Conservation (phyloP, 2,113 vertebrate species). For the Carassius gibelio region DNA sequence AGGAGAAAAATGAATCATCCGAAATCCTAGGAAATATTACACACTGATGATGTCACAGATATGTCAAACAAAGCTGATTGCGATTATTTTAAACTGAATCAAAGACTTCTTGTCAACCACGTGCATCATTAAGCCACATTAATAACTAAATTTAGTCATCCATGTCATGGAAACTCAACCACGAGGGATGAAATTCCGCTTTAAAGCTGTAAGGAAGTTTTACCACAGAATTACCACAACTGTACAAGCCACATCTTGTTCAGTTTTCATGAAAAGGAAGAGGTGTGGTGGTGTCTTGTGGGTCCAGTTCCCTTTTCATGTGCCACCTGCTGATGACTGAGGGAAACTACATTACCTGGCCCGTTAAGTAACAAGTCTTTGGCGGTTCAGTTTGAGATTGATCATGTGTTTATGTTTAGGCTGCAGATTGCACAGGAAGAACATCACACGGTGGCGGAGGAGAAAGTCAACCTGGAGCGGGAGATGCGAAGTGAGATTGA, state of each 20-base stretch:
- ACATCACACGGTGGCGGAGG: conserved; percentile 78
- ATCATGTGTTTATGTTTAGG: conserved; percentile 64
- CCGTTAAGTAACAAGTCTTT: neutral
- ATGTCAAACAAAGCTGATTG: neutral
- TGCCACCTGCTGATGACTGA: conserved; percentile 34
- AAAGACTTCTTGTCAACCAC: neutral
- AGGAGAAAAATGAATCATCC: neutral
- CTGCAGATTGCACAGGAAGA: conserved; percentile 78
- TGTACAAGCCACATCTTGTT: conserved; percentile 50
- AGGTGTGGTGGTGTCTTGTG: conserved; percentile 10
- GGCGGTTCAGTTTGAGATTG: neutral
- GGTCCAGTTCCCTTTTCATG: conserved; percentile 3
- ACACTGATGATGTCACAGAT: neutral
- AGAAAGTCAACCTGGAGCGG: conserved; percentile 92
- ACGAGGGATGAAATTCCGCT: neutral
- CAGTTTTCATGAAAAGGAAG: conserved; percentile 32
- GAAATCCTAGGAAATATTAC: neutral
- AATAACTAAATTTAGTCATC: neutral
- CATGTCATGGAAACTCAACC: neutral
- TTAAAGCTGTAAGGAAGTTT: neutral
- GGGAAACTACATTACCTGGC: neutral
- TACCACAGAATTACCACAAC: conserved; percentile 9
- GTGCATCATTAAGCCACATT: neutral
- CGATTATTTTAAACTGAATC: neutral
- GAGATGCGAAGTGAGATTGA: conserved; percentile 87